Conservation (phyloP, 2,888 invertebrate genomes). For the Dascillus cervinus region DNA sequence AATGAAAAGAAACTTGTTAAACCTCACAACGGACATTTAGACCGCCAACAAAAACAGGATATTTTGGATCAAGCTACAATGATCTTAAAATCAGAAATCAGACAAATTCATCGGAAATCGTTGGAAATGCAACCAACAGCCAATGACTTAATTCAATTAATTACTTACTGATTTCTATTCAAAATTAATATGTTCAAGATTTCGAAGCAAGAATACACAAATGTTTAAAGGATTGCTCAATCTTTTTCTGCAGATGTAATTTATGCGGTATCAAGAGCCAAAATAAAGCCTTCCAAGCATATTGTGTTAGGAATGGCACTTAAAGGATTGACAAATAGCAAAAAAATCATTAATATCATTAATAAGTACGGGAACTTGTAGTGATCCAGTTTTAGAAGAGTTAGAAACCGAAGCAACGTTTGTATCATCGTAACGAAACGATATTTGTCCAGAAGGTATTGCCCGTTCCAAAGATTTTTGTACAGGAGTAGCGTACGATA, state of each 20-base stretch:
- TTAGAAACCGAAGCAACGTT: slow-evolving; percentile 29
- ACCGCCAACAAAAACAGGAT: too few species aligned
- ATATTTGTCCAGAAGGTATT: slow-evolving; percentile 22
- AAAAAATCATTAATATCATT: slow-evolving; percentile 26
- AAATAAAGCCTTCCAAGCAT: slow-evolving; percentile 24
- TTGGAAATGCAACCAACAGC: too few species aligned
- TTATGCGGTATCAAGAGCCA: slow-evolving; percentile 19
- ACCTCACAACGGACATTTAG: too few species aligned
- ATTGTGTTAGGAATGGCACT: slow-evolving; percentile 27
- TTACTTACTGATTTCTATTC: too few species aligned
- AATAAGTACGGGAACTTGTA: slow-evolving; percentile 30
- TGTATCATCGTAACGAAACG: slow-evolving; percentile 14
- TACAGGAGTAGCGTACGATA: slow-evolving; percentile 19
- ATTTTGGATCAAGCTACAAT: too few species aligned
- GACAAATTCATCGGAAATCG: too few species aligned
- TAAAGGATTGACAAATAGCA: slow-evolving; percentile 26
- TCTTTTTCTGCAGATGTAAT: slow-evolving; percentile 17
- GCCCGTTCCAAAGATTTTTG: slow-evolving; percentile 11
- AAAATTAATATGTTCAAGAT: too few species aligned
- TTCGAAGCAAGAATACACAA: too few species aligned
- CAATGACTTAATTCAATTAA: too few species aligned
- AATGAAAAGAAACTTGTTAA: too few species aligned
- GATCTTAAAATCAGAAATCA: too few species aligned
- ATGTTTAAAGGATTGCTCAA: too few species aligned
- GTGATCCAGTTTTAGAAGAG: slow-evolving; percentile 28